Base-by-base conservation (phyloP, 2,888 invertebrate genomes). In the Rhyacophila evoluta region DNA sequence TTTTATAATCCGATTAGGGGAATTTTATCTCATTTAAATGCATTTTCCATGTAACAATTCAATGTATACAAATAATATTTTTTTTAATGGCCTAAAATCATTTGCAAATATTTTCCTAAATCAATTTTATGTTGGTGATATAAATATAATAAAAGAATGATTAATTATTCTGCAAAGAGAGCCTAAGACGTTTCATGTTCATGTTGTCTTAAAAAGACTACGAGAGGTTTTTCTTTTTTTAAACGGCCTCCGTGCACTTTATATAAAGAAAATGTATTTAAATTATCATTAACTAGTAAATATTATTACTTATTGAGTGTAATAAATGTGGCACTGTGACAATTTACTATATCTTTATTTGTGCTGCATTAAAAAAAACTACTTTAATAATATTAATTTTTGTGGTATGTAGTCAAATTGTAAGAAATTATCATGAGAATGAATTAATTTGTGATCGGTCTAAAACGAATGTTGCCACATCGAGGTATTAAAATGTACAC, bases 401-500 rank as follows among this genome's bases (percentile, higher is more conserved):
- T 55, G 55, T 25, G 29, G 25, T 69, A 28, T n/a, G n/a, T 28
- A 28, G 28, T 27, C 28, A 27, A 69, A 69, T 27, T 11, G 33
- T 69, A 25, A 69, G 33, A 29, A 69, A 69, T 69, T 29, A 28
- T 69, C 55, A 55, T 10, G 19, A 28, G 28, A 10, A 29, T 69
- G 33, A 69, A 69, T 33, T 69, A 75, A 68, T 29, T 75, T 75
- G 74, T 79, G 75, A 79, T 79, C 72, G 38, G 72, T 75, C 37
- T 25, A 33, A 79, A 78, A 75, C 79, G 75, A 78, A 78, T 73
- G 71, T 73, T 74, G 81, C 79, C 81, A 81, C 81, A 81, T 79
- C 77, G 77, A 79, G 71, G 70, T 77, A 38, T 73, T 74, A 74
- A 25, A 71, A 75, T 72, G 55, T 77, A 75, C 67, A 67, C 75